Conservation (phyloP, 2,888 invertebrate genomes). For the Caenorhabditis parvicauda region DNA sequence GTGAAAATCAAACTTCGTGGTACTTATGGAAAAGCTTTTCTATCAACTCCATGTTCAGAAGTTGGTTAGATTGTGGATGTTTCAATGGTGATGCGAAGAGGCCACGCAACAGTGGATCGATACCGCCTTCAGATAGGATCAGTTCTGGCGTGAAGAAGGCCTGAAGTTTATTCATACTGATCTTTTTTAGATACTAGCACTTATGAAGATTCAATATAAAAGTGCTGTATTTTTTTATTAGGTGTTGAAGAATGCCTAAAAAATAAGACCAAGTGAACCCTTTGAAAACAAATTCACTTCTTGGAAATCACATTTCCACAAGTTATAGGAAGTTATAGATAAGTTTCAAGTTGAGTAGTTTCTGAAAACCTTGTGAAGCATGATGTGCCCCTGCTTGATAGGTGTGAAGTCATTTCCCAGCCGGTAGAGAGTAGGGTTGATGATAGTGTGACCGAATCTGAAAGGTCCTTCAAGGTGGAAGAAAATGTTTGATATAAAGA, state of each 20-base stretch:
- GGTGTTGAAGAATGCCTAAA: background rate
- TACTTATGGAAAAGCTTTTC: conserved; percentile 76
- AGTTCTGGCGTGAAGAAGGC: conserved; percentile 97
- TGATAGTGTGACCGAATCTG: conserved; percentile 87
- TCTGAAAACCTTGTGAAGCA: conserved; percentile 74
- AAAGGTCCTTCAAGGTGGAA: conserved; percentile 74
- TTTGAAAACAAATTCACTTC: too few relatives aligned
- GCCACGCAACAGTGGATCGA: conserved; percentile 84
- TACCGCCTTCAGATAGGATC: conserved; percentile 90
- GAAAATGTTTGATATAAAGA: conserved; percentile 75
- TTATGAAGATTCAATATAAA: too few relatives aligned
- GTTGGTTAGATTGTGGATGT: conserved; percentile 73
- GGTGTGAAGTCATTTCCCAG: conserved; percentile 57
- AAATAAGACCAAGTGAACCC: too few relatives aligned
- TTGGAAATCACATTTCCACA: too few relatives aligned
- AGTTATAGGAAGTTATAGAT: too few relatives aligned
- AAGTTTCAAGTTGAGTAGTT: too few relatives aligned
- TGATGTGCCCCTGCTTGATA: conserved; percentile 84
- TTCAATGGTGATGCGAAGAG: conserved; percentile 86
- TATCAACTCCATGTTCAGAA: conserved; percentile 87
- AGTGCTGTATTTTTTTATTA: background rate
- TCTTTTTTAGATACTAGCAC: background rate
- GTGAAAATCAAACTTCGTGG: conserved; percentile 55
- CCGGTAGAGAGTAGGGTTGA: conserved; percentile 79
- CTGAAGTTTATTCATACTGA: too few relatives aligned